A percentile compares a stretch with the other conserved stretches of the same genome.
Conservation (phyloP, 2,113 vertebrate genomes). For the Spermophilus dauricus region DNA sequence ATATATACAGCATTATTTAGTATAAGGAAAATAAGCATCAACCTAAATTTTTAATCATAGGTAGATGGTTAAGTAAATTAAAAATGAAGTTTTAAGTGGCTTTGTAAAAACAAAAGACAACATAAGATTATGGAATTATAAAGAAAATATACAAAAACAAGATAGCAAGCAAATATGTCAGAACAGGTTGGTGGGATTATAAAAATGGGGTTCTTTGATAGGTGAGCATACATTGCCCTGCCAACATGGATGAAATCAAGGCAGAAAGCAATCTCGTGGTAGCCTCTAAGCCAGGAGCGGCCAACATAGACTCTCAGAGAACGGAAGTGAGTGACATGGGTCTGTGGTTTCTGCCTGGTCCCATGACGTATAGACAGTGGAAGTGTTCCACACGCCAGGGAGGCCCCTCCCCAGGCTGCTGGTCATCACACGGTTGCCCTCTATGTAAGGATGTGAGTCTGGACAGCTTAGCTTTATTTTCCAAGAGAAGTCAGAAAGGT, state of each 20-base stretch:
- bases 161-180: neutral
- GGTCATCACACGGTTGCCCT: neutral
- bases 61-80: too few relatives aligned
- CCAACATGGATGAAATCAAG: neutral
- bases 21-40: too few relatives aligned
- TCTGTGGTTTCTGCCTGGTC: neutral
- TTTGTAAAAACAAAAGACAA: conserved; percentile 22
- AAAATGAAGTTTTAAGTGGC: too few relatives aligned
- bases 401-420: neutral
- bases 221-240: neutral
- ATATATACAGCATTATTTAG: too few relatives aligned
- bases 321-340: neutral
- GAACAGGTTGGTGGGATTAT: neutral
- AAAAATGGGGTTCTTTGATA: neutral
- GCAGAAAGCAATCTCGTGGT: neutral
- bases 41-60: too few relatives aligned
- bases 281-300: neutral
- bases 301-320: neutral
- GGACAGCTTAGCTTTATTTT: neutral
- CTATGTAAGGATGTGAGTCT: too few relatives aligned
- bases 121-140: neutral
- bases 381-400: neutral
- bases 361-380: neutral
- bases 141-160: neutral
- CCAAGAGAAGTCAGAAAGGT: neutral